Conservation (phyloP, 2,113 vertebrate genomes). For the Narcine bancroftii region DNA sequence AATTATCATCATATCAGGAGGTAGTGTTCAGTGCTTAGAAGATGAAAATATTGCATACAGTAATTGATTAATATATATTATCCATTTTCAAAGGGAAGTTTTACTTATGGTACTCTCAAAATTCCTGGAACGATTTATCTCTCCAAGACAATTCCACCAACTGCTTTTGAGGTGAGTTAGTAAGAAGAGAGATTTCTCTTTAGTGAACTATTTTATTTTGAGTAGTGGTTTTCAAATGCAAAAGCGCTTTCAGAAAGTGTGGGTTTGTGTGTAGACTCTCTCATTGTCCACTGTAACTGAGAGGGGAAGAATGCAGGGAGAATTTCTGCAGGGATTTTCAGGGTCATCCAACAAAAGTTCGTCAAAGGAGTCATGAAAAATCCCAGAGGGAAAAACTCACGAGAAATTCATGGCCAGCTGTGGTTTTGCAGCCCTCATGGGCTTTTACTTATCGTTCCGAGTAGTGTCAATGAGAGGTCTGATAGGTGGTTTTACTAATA, state of each 20-base stretch:
- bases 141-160: constrained; percentile 41
- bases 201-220: background rate
- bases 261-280: background rate
- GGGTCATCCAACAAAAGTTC: background rate
- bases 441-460: background rate
- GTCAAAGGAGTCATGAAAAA: background rate
- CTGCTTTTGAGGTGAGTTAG: constrained; percentile 44
- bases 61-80: background rate
- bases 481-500: background rate
- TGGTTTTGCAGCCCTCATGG: background rate
- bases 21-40: background rate
- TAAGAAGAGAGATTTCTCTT: background rate
- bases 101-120: constrained; percentile 44
- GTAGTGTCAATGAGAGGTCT: background rate
- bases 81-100: constrained; percentile 39
- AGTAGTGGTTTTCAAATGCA: background rate
- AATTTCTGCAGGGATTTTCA: background rate
- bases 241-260: background rate
- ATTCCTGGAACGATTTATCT: constrained; percentile 45
- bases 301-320: background rate
- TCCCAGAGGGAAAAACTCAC: background rate
- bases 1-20: background rate
- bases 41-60: background rate
- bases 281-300: background rate
- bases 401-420: background rate